Conservation (phyloP, 2,113 vertebrate species). For the Microcebus lehilahytsara region DNA sequence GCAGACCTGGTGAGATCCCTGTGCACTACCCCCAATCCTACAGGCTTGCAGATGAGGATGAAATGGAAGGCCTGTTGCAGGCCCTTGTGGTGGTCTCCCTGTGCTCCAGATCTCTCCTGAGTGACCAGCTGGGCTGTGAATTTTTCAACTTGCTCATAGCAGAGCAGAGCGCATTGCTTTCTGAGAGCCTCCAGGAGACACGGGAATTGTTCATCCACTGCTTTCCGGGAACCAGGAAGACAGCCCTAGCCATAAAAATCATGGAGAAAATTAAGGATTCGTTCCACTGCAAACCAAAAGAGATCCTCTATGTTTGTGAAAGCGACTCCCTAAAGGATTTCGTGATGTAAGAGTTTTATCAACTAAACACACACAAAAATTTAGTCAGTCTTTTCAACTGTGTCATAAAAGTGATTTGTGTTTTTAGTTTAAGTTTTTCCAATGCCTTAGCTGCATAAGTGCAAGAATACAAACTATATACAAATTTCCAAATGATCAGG, state of each 20-base stretch:
- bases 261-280: constrained; percentile 77
- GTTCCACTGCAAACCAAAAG: constrained; percentile 62
- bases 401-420: background rate
- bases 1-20: background rate
- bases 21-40: constrained; percentile 72
- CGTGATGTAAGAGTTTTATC: constrained; percentile 74
- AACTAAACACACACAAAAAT: background rate
- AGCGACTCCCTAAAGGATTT: constrained; percentile 71
- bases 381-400: background rate
- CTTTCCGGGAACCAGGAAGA: constrained; percentile 83
- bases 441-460: background rate
- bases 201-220: constrained; percentile 81
- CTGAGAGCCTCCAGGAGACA: constrained; percentile 70
- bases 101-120: constrained; percentile 72
- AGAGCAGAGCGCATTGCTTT: constrained; percentile 77
- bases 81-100: constrained; percentile 67
- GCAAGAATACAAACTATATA: background rate
- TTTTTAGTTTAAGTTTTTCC: background rate
- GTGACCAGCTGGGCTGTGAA: constrained; percentile 75
- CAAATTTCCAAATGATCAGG: background rate
- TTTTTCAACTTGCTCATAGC: constrained; percentile 75
- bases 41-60: background rate
- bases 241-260: constrained; percentile 76
- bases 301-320: constrained; percentile 85
- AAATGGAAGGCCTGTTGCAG: constrained; percentile 64